Conservation (phyloP, 2,888 invertebrate species). For the Microctonus brassicae region DNA sequence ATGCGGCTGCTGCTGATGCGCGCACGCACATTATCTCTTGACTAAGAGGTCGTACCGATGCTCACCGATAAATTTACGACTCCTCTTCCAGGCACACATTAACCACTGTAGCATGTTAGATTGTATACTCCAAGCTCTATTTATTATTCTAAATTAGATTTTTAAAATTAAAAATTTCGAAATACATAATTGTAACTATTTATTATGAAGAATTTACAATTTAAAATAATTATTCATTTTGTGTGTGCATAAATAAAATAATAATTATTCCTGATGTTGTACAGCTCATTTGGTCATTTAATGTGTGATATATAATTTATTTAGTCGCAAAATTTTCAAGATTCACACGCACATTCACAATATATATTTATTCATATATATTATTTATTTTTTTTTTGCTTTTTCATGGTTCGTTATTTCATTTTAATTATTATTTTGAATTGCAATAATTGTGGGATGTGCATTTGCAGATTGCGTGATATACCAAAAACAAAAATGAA, state of each 20-base stretch:
- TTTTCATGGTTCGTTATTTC: slow-evolving; percentile 37
- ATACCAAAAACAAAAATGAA: slow-evolving; percentile 48
- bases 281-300: neutral
- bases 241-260: neutral
- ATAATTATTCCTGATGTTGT: neutral
- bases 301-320: neutral
- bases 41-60: slow-evolving; percentile 50
- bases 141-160: slow-evolving; percentile 12
- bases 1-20: slow-evolving; percentile 24
- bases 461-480: slow-evolving; percentile 38
- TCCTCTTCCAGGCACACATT: slow-evolving; percentile 53
- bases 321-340: neutral
- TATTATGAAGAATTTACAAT: neutral
- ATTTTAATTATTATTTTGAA: too few relatives aligned
- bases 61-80: slow-evolving; percentile 59
- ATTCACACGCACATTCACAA: neutral
- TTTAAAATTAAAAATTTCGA: neutral
- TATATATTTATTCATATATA: neutral
- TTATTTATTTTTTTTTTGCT: slow-evolving; percentile 15
- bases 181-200: neutral
- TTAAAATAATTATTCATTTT: neutral
- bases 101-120: slow-evolving; percentile 23
- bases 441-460: neutral
- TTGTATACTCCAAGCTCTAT: slow-evolving; percentile 2
- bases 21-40: slow-evolving; percentile 51